Conservation (phyloP, 2,888 invertebrate species). For the Acanthococcus lagerstroemiae region DNA sequence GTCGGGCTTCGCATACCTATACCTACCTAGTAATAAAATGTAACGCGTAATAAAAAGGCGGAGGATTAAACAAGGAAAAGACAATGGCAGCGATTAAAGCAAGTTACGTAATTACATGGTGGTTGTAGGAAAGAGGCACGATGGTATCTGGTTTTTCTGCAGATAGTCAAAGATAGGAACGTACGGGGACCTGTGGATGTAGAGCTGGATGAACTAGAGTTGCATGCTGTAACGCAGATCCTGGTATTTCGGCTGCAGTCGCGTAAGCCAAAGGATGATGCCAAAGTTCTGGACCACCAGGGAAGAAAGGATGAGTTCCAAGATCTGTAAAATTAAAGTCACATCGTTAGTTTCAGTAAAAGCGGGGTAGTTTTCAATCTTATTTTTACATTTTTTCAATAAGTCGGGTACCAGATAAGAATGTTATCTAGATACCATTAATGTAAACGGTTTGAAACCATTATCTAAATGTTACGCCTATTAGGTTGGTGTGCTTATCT, state of each 20-base stretch:
- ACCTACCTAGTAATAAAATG: too few relatives aligned
- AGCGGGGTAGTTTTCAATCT: too few relatives aligned
- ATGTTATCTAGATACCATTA: too few relatives aligned
- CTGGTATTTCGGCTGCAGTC: slow-evolving; percentile 69
- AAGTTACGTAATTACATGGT: slow-evolving; percentile 38
- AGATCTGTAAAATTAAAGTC: slow-evolving; percentile 61
- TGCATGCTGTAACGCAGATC: slow-evolving; percentile 69
- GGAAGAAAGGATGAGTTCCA: slow-evolving; percentile 93
- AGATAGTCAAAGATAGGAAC: slow-evolving; percentile 96
- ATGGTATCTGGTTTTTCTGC: slow-evolving; percentile 44
- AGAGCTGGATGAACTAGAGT: slow-evolving; percentile 93
- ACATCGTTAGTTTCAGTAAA: too few relatives aligned
- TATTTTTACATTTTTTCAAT: too few relatives aligned
- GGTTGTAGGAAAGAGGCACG: slow-evolving; percentile 37
- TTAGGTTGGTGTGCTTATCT: too few relatives aligned
- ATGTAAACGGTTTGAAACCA: too few relatives aligned
- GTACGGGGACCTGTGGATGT: slow-evolving; percentile 94
- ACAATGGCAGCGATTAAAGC: slow-evolving; percentile 26
- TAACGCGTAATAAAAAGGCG: slow-evolving; percentile 20
- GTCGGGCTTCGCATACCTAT: too few relatives aligned
- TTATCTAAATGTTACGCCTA: too few relatives aligned
- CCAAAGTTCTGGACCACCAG: slow-evolving; percentile 82
- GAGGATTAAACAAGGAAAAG: slow-evolving; percentile 5
- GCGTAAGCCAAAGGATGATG: slow-evolving; percentile 77
- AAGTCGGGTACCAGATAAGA: too few relatives aligned